A percentile compares a stretch with the other conserved stretches of the same genome.
These are phyloP conservation scores for Sebastes fasciatus DNA, from an alignment of 2,113 vertebrate species.

Conservation along the genomic window DNA sequence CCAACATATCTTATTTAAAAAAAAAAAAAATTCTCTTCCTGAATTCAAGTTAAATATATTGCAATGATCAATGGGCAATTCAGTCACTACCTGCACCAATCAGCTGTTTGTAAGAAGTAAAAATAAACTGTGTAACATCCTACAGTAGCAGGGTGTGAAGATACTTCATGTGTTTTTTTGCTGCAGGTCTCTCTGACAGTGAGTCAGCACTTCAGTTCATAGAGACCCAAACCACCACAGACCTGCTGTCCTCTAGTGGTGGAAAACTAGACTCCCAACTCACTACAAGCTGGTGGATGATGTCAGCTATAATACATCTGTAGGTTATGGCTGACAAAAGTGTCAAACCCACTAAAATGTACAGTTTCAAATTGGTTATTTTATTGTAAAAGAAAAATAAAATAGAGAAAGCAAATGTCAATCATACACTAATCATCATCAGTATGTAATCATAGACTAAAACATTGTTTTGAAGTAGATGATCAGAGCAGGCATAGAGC, in stretches of 20 bases:
- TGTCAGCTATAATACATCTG: background rate
- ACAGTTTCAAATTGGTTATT: background rate
- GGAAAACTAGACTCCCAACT: background rate
- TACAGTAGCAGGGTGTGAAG: background rate
- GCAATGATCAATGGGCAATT: background rate
- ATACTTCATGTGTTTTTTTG: constrained; percentile 11
- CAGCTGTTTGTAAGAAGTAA: background rate
- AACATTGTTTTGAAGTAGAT: background rate
- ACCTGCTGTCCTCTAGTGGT: constrained; percentile 59
- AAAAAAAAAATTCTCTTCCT: background rate
- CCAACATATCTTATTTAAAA: background rate
- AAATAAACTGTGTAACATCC: constrained; percentile 10
- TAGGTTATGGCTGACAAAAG: background rate
- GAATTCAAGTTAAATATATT: background rate
- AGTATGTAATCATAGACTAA: background rate
- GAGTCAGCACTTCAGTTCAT: constrained; percentile 63
- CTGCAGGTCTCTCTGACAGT: constrained; percentile 54
- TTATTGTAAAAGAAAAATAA: background rate
- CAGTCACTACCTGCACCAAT: background rate
- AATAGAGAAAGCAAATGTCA: background rate
- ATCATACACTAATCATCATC: too few species aligned
- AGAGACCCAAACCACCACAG: background rate
- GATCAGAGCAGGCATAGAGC: background rate
- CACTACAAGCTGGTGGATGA: background rate
- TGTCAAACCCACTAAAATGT: background rate